Conservation (phyloP, 1,140 invertebrate genomes). For the Drosophila arawakana region DNA sequence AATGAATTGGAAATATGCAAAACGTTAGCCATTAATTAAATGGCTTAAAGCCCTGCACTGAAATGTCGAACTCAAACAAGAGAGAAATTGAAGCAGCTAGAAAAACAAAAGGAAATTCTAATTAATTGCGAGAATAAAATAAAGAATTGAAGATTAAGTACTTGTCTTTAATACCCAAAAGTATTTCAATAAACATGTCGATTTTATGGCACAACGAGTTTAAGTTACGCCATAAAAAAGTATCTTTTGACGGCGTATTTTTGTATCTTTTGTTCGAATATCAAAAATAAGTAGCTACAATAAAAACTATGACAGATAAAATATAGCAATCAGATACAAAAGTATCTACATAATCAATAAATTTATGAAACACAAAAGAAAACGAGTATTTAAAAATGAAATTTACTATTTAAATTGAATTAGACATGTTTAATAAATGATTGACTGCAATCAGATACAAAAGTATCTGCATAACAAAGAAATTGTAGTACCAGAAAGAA, state of each 20-base stretch:
- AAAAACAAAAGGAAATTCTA: slow-evolving; percentile 1
- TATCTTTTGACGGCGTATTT: neutral
- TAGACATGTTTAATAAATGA: neutral
- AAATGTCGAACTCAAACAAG: slow-evolving; percentile 30
- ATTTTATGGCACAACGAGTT: neutral
- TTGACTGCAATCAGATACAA: slow-evolving; percentile 4
- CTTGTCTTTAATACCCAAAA: neutral
- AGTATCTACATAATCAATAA: neutral
- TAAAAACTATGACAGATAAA: slow-evolving; percentile 3
- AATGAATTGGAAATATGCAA: slow-evolving; percentile 70
- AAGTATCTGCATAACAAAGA: neutral
- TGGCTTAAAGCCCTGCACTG: slow-evolving; percentile 39
- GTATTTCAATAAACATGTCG: neutral
- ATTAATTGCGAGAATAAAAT: neutral
- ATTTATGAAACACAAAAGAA: neutral
- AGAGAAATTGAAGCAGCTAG: slow-evolving; percentile 51
- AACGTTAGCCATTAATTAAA: slow-evolving; percentile 75
- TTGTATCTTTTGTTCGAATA: neutral
- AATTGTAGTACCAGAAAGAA: neutral
- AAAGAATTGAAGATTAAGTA: neutral
- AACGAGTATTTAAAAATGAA: slow-evolving; percentile 1
- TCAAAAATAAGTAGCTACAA: neutral
- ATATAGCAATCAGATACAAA: neutral
- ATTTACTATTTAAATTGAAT: slow-evolving; percentile 4
- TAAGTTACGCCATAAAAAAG: neutral